Percentiles rank a stretch among this genome's conserved stretches.
These are phyloP conservation scores for Halichoerus grypus DNA, from an alignment of 2,113 vertebrate genomes.

Conservation along the genomic window DNA sequence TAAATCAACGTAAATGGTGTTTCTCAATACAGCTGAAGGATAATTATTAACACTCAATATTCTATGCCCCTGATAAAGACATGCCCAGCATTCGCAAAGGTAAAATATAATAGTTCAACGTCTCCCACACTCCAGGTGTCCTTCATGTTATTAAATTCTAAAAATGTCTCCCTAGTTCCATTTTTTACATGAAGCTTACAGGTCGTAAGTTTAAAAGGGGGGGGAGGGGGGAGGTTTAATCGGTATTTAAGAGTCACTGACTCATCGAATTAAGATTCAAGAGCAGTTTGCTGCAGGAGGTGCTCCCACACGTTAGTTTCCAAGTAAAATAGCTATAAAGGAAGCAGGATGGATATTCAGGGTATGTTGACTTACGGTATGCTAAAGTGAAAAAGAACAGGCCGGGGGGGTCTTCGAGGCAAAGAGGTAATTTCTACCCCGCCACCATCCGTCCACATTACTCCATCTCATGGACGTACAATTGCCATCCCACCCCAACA, in stretches of 20 bases:
- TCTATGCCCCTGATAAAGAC: background rate
- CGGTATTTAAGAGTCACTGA: slow-evolving; percentile 88
- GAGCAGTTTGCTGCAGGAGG: slow-evolving; percentile 87
- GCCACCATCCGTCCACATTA: background rate
- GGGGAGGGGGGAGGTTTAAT: slow-evolving; percentile 77
- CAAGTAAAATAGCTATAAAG: slow-evolving; percentile 83
- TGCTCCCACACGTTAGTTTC: slow-evolving; percentile 87
- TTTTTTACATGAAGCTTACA: slow-evolving; percentile 27
- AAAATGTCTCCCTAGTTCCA: slow-evolving; percentile 33
- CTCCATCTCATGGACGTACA: background rate
- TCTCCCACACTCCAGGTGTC: background rate
- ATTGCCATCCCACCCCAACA: background rate
- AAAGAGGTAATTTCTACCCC: background rate
- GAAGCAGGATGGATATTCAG: slow-evolving; percentile 61
- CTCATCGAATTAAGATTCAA: slow-evolving; percentile 89
- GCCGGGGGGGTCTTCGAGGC: background rate
- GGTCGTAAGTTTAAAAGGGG: slow-evolving; percentile 71
- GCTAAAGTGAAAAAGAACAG: background rate
- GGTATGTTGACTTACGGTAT: background rate
- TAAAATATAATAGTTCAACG: slow-evolving; percentile 30
- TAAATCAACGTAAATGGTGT: background rate
- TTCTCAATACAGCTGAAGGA: background rate
- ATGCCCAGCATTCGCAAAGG: background rate
- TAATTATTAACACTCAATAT: background rate
- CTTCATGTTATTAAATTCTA: slow-evolving; percentile 42